A percentile compares a stretch with the other conserved stretches of the same genome.
phyloP scores from a whole-genome alignment of 2,113 vertebrate species.

The Aleadryas rufinucha region DNA sequence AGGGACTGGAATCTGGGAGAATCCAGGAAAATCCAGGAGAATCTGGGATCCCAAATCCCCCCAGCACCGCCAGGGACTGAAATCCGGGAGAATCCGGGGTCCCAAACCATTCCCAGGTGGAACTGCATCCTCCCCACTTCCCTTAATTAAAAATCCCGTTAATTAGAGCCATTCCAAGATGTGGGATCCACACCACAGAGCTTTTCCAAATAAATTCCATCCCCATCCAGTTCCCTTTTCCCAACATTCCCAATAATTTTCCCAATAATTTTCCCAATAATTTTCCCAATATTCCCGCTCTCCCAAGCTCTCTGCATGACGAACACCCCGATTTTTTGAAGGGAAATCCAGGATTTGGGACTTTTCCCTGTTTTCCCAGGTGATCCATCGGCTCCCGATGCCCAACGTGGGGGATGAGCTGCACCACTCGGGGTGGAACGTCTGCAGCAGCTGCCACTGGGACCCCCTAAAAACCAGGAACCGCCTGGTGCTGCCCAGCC shows the following conservation, averaged over 20 bases:
- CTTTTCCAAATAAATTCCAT: neutral
- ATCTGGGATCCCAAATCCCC: neutral
- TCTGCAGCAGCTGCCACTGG: conserved; percentile 91
- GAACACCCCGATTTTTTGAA: neutral
- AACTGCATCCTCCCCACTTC: neutral
- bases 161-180: neutral
- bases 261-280: too few relatives aligned
- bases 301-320: neutral
- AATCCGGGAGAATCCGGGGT: neutral
- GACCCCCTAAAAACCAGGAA: conserved; percentile 79
- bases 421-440: conserved; percentile 93
- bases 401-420: conserved; percentile 86
- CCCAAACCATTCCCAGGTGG: neutral
- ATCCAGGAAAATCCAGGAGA: neutral
- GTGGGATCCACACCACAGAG: neutral
- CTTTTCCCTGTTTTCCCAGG: conserved; percentile 52
- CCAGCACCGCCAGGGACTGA: neutral
- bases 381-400: conserved; percentile 92
- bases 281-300: too few relatives aligned
- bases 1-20: neutral
- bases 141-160: neutral
- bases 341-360: neutral
- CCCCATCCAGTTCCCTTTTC: neutral
- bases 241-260: neutral
- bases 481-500: conserved; percentile 82